phyloP scores from a whole-genome alignment of 2,888 invertebrate species.

The Hirtodrosophila duncani region DNA sequence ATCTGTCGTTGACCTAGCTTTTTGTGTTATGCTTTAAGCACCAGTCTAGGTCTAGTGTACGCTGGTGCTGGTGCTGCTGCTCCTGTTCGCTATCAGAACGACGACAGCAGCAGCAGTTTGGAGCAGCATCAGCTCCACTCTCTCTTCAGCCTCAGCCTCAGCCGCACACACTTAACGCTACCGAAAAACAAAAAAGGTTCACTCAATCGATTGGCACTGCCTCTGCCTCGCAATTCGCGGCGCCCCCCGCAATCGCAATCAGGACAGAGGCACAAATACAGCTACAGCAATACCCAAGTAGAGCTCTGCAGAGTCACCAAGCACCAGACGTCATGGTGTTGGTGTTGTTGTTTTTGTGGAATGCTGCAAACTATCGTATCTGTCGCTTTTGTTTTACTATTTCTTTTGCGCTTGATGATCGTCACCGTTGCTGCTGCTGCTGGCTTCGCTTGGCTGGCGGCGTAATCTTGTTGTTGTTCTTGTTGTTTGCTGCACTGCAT shows the following conservation, averaged over 20 bases:
- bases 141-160: constrained; percentile 10
- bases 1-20: no score
- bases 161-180: constrained; percentile 50
- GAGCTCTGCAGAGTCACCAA: not conserved
- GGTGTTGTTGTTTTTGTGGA: constrained; percentile 51
- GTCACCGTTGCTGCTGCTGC: constrained; percentile 43
- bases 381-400: constrained; percentile 71
- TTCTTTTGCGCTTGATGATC: constrained; percentile 67
- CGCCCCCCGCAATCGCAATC: constrained; percentile 34
- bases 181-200: constrained; percentile 39
- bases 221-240: no score
- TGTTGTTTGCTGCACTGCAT: constrained; percentile 65
- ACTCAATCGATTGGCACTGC: constrained; percentile 64
- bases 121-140: not conserved
- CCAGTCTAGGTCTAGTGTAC: constrained; percentile 47
- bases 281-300: constrained; percentile 16
- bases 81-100: constrained; percentile 41
- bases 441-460: constrained; percentile 13
- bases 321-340: no score
- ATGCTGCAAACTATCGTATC: constrained; percentile 65
- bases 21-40: constrained; percentile 2
- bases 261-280: constrained; percentile 5
- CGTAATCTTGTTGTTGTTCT: constrained; percentile 4
- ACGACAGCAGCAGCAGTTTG: constrained; percentile 37
- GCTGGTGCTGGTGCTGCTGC: constrained; percentile 24